Evolutionary conservation across 1,140 invertebrate species (phyloP).

Genomic region (Lethocerus indicus): DNA sequence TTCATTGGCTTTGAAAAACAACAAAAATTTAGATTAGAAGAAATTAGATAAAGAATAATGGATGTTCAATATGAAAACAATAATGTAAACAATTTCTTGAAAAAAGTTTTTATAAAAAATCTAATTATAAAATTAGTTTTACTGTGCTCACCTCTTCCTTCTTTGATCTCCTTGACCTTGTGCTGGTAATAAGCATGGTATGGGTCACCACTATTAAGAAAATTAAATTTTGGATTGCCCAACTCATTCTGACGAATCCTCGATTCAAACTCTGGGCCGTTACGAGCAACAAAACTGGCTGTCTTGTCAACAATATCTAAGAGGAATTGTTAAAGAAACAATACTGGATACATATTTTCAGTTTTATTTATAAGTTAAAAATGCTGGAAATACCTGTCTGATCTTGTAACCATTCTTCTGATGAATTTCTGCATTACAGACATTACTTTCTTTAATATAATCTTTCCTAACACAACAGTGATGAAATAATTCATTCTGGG

Average conservation of each 20-base stretch:
- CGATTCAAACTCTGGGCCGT: constrained; percentile 96
- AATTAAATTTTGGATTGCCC: constrained; percentile 96
- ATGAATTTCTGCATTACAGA: not conserved
- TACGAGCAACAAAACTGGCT: constrained; percentile 93
- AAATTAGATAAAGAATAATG: not conserved
- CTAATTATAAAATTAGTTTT: constrained; percentile 1
- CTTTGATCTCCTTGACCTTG: constrained; percentile 91
- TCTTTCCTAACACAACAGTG: not conserved
- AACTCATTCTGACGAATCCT: constrained; percentile 92
- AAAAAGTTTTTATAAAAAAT: constrained; percentile 4
- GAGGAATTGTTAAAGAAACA: constrained; percentile 7
- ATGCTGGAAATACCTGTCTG: not conserved
- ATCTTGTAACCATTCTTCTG: not conserved
- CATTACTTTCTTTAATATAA: not conserved
- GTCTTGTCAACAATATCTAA: constrained; percentile 97
- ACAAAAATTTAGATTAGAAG: not conserved
- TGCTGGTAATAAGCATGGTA: constrained; percentile 99
- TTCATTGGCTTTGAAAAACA: constrained; percentile 18
- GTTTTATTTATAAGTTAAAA: not conserved
- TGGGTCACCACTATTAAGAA: constrained; percentile 90
- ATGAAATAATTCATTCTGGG: no score
- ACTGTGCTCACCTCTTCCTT: constrained; percentile 55
- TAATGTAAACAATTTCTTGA: not conserved
- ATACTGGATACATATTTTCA: not conserved
- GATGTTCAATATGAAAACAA: not conserved